phyloP scores from a whole-genome alignment of 1,140 invertebrate genomes.

The Nephotettix cincticeps region DNA sequence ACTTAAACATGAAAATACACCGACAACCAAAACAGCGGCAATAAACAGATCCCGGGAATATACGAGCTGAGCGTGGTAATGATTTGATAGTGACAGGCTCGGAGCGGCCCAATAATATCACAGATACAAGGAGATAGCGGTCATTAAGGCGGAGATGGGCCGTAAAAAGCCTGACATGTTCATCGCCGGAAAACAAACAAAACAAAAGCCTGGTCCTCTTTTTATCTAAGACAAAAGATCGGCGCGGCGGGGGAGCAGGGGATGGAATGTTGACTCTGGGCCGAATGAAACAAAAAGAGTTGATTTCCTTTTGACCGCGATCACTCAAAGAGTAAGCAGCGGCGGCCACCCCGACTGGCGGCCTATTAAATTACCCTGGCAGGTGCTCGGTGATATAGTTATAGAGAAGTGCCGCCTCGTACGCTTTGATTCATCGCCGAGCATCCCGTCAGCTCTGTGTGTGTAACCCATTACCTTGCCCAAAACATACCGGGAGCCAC shows the following conservation, averaged over 20 bases:
- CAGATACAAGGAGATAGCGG: not conserved
- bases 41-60: not conserved
- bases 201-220: not conserved
- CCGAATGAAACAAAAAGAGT: not conserved
- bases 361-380: conserved; percentile 8
- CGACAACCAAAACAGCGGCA: too few species aligned
- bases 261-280: not conserved
- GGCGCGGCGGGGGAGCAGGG: not conserved
- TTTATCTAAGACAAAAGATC: not conserved
- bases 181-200: not conserved
- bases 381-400: conserved; percentile 17
- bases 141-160: not conserved
- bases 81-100: not conserved
- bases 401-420: not conserved
- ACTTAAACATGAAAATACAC: too few species aligned
- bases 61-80: not conserved
- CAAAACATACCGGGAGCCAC: too few species aligned
- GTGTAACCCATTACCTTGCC: too few species aligned
- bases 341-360: conserved; percentile 6
- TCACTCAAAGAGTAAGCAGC: not conserved
- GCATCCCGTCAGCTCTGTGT: too few species aligned
- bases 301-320: conserved; percentile 6
- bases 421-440: not conserved
- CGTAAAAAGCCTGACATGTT: not conserved
- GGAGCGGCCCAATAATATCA: not conserved